These are phyloP conservation scores for Henricia sp. DNA, from an alignment of 53 echinoderm and acorn worm genomes.

Conservation along the genomic window DNA sequence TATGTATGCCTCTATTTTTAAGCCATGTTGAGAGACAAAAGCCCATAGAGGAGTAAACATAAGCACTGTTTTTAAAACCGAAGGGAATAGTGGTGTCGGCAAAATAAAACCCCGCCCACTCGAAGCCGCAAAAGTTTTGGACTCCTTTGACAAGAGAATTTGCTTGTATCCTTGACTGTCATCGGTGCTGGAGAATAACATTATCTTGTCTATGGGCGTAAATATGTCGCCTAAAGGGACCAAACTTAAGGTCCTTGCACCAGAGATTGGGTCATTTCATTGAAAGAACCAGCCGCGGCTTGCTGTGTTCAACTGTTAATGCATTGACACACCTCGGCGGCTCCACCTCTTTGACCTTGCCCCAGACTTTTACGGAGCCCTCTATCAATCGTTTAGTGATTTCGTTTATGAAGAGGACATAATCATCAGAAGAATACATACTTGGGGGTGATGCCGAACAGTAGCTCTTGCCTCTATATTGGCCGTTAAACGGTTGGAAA, in stretches of 20 bases:
- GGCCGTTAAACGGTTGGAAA: neutral
- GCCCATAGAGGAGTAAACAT: neutral
- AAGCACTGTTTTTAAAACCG: conserved; percentile 12
- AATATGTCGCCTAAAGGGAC: conserved; percentile 11
- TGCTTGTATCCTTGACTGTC: conserved; percentile 25
- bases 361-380: neutral
- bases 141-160: neutral
- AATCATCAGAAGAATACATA: neutral
- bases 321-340: conserved; percentile 6
- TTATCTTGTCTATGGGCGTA: neutral
- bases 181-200: conserved; percentile 7
- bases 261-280: conserved; percentile 25
- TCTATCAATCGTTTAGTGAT: conserved; percentile 10
- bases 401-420: neutral
- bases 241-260: conserved; percentile 12
- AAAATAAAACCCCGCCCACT: conserved; percentile 2
- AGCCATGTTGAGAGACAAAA: conserved; percentile 25
- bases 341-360: neutral
- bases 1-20: conserved; percentile 26
- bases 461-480: neutral
- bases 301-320: neutral
- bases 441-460: neutral
- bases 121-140: conserved; percentile 12
- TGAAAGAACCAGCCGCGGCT: conserved; percentile 22
- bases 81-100: conserved; percentile 3